Conservation (phyloP, 1,140 invertebrate species). For the Lordiphosa stackelbergi region DNA sequence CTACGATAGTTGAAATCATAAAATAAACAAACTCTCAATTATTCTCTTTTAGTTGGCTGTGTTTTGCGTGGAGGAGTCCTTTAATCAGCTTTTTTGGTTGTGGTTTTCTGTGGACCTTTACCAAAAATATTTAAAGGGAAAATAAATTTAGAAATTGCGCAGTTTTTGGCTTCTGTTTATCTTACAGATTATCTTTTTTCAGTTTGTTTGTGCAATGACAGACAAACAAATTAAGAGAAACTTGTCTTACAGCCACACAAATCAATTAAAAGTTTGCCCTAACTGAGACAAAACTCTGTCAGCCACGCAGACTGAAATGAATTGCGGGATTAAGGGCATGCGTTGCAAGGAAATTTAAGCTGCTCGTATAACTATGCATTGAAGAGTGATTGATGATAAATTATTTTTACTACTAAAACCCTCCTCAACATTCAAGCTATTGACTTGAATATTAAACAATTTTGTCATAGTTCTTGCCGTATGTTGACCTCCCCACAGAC, state of each 20-base stretch:
- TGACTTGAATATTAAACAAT: conserved; percentile 40
- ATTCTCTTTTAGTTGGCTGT: conserved; percentile 10
- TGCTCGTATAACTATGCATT: conserved; percentile 4
- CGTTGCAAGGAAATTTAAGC: no score
- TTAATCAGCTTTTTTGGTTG: conserved; percentile 19
- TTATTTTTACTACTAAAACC: background rate
- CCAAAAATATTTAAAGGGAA: conserved; percentile 13
- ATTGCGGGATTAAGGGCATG: background rate
- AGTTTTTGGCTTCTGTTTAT: conserved; percentile 24
- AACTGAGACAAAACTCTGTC: conserved; percentile 19
- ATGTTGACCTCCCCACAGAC: conserved; percentile 18
- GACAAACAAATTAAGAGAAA: conserved; percentile 42
- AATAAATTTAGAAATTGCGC: conserved; percentile 27
- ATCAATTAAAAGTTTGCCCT: conserved; percentile 50
- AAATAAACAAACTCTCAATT: conserved; percentile 3
- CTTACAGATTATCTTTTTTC: conserved; percentile 20
- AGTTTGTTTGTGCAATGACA: conserved; percentile 6
- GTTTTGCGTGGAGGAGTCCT: conserved; percentile 20
- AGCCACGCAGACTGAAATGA: conserved; percentile 24
- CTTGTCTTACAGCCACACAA: conserved; percentile 34
- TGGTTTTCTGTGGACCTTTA: background rate
- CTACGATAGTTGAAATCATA: background rate
- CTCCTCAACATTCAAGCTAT: conserved; percentile 22
- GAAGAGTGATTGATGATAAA: conserved; percentile 26
- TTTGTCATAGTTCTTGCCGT: conserved; percentile 12